Percentiles rank a stretch among this genome's conserved stretches.
phyloP scores from a whole-genome alignment of 1,140 invertebrate genomes.

The Drosophila pectinifera region DNA sequence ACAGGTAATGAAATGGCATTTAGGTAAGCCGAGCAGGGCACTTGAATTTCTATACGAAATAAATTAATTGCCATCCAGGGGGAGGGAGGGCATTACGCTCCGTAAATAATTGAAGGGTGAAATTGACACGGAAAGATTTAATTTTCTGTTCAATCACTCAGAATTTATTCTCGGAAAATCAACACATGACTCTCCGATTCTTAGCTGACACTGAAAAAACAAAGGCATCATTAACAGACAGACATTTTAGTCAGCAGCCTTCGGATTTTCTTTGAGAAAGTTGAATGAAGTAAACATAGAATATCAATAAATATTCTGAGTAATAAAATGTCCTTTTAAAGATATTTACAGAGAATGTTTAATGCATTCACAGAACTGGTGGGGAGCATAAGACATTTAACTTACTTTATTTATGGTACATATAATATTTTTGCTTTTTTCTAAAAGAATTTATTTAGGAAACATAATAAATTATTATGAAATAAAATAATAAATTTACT shows the following conservation, averaged over 20 bases:
- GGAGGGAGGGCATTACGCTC: background rate
- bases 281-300: background rate
- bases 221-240: background rate
- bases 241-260: background rate
- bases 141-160: background rate
- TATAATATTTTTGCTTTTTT: too few relatives aligned
- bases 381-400: background rate
- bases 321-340: background rate
- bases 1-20: slow-evolving; percentile 66
- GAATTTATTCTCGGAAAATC: slow-evolving; percentile 1
- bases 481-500: too few relatives aligned
- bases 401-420: background rate
- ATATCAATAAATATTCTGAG: background rate
- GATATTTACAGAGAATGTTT: background rate
- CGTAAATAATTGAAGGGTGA: slow-evolving; percentile 5
- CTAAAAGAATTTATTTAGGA: background rate
- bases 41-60: slow-evolving; percentile 22
- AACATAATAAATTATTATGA: too few relatives aligned
- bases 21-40: slow-evolving; percentile 41
- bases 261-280: background rate
- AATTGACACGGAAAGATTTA: slow-evolving; percentile 3
- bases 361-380: background rate
- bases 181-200: background rate
- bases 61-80: slow-evolving; percentile 21
- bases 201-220: background rate